Evolutionary conservation across 2,113 vertebrate species (phyloP).

Genomic region (Periophthalmodon schlosseri): DNA sequence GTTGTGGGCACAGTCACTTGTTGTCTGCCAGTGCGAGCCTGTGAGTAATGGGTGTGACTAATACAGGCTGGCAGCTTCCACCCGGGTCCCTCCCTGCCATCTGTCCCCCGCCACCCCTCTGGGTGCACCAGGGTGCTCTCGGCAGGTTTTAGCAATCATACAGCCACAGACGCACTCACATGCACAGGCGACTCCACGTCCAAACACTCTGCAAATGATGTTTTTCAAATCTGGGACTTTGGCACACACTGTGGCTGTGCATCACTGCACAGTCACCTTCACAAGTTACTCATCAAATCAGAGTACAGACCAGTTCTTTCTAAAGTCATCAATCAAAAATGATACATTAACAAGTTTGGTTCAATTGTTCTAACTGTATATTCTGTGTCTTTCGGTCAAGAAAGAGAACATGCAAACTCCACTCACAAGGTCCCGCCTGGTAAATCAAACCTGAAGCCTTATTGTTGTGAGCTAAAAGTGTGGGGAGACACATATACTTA

Average conservation of each 20-base stretch:
- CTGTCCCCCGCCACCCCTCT: slow-evolving; percentile 78
- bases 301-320: neutral
- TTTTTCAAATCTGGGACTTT: slow-evolving; percentile 37
- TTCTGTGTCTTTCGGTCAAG: too few relatives aligned
- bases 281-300: slow-evolving; percentile 21
- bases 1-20: slow-evolving; percentile 65
- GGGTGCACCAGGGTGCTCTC: slow-evolving; percentile 70
- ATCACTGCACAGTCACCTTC: slow-evolving; percentile 39
- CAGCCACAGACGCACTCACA: slow-evolving; percentile 32
- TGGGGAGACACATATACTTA: too few relatives aligned
- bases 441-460: too few relatives aligned
- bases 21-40: slow-evolving; percentile 71
- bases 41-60: slow-evolving; percentile 82
- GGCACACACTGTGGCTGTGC: slow-evolving; percentile 9
- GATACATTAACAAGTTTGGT: too few relatives aligned
- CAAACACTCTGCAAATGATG: slow-evolving; percentile 23
- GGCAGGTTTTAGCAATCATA: slow-evolving; percentile 74
- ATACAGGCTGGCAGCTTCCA: slow-evolving; percentile 76
- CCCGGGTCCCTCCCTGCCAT: slow-evolving; percentile 73
- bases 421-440: too few relatives aligned
- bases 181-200: slow-evolving; percentile 23
- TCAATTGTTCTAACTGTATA: too few relatives aligned
- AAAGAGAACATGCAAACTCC: too few relatives aligned
- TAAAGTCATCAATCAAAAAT: neutral
- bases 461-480: too few relatives aligned